Evolutionary conservation across 2,113 vertebrate genomes (phyloP), one percentile per base, ranked within the genome.

Genomic region (Girardinichthys multiradiatus): DNA sequence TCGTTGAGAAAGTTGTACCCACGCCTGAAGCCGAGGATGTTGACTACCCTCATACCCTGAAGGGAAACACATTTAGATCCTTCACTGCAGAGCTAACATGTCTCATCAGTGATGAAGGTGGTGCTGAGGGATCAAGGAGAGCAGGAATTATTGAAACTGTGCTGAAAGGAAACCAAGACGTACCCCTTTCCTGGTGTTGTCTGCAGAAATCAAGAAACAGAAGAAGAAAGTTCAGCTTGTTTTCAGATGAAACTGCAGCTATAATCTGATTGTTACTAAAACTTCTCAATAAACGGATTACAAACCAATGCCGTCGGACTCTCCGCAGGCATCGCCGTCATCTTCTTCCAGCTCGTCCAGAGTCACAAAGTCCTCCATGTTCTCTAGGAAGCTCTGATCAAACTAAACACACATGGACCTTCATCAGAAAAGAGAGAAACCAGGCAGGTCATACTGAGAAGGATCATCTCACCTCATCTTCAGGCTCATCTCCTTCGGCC

Each of bases 361-460:
- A 70, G 95, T 98, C 88, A 99, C 98, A 89, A 98, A 98, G 80
- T 97, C 95, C 89, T 98, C 96, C 94, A 97, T 95, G 94, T 95
- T 96, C 74, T 95, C 95, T 0, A 95, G 94, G 80, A 96, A 98
- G 80, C 94, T 93, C 59, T 88, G 90, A 86, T 96, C 88, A 60
- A 59, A 26, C 42, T 64, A 64, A 37, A 35, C 15, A 14, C 42
- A 51, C 48, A n/a, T 2, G 9, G 8, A 51, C 17, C 19, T 24
- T 4, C 7, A 10, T 51, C 48, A 51, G 21, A 51, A 51, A 5
- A 4, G 19, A 14, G 12, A 2, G 2, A 11, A 8, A 35, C 4
- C 33, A 4, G 35, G 35, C 35, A 9, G 35, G 35, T 37, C 9
- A 10, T 2, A 17, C 42, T 15, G 14, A 45, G 19, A 15, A 45